Conservation (phyloP, 2,888 invertebrate species). For the Amphipoea oculea region DNA sequence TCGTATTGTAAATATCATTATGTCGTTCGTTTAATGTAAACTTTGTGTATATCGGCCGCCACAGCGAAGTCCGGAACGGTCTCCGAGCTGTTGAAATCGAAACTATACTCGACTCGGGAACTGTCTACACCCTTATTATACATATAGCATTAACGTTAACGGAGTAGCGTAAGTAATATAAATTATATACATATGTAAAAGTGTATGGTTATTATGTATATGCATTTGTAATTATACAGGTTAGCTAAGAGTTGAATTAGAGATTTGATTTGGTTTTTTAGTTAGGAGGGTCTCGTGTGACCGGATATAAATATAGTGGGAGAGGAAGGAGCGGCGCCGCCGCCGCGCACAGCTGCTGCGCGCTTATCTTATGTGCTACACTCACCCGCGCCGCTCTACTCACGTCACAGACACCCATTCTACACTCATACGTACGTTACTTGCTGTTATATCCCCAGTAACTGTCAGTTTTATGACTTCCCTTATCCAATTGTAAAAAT, state of each 20-base stretch:
- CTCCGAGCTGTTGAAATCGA: conserved; percentile 56
- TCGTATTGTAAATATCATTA: conserved; percentile 72
- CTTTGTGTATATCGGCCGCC: conserved; percentile 64
- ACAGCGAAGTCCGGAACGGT: conserved; percentile 71
- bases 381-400: conserved; percentile 51
- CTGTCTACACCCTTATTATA: conserved; percentile 63
- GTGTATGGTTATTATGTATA: conserved; percentile 87
- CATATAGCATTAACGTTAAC: conserved; percentile 69
- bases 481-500: conserved; percentile 42
- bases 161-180: conserved; percentile 72
- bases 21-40: conserved; percentile 70
- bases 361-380: conserved; percentile 54
- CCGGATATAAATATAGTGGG: conserved; percentile 72
- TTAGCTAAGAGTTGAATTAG: conserved; percentile 85
- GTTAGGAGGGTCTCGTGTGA: conserved; percentile 74
- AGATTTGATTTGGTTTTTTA: conserved; percentile 85
- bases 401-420: neutral
- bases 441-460: conserved; percentile 12
- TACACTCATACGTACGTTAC: conserved; percentile 1
- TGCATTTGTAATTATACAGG: conserved; percentile 90
- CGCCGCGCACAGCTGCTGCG: conserved; percentile 53
- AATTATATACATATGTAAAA: conserved; percentile 87
- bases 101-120: conserved; percentile 63
- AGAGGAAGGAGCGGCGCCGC: conserved; percentile 54
- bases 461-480: conserved; percentile 61